Conservation (phyloP, 2,113 vertebrate species). For the Ariopsis seemanni region DNA sequence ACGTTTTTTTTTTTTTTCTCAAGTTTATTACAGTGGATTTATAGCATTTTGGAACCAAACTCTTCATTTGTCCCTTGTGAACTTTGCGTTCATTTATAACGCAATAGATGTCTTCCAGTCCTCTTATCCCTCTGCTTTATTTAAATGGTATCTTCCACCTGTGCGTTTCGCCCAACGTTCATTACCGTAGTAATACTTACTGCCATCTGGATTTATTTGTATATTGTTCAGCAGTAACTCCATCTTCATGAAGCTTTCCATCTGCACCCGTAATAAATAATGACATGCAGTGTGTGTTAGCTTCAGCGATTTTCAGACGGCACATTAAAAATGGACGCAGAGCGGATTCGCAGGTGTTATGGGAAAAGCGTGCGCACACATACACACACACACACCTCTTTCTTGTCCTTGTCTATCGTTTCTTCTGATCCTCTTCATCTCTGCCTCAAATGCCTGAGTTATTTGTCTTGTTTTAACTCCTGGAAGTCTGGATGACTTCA, state of each 20-base stretch:
- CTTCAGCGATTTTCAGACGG: slow-evolving; percentile 12
- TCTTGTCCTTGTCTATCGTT: not conserved
- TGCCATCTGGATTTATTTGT: not conserved
- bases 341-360: not conserved
- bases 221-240: not conserved
- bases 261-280: slow-evolving; percentile 8
- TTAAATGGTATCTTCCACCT: not conserved
- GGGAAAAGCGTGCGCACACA: not conserved
- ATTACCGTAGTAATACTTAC: not conserved
- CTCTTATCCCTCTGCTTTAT: not conserved
- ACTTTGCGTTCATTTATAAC: not conserved
- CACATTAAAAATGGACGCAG: slow-evolving; percentile 24
- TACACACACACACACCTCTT: not conserved
- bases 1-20: too few species aligned
- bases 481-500: not conserved
- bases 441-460: not conserved
- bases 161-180: not conserved
- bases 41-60: too few species aligned
- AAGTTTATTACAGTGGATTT: too few species aligned
- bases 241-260: slow-evolving; percentile 12
- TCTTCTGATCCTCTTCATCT: not conserved
- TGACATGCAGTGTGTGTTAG: not conserved
- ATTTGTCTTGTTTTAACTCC: not conserved
- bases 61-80: not conserved
- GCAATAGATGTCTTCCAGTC: not conserved